phyloP scores from a whole-genome alignment of 2,797 vertebrate species.

The Phoxinus dragarum region DNA sequence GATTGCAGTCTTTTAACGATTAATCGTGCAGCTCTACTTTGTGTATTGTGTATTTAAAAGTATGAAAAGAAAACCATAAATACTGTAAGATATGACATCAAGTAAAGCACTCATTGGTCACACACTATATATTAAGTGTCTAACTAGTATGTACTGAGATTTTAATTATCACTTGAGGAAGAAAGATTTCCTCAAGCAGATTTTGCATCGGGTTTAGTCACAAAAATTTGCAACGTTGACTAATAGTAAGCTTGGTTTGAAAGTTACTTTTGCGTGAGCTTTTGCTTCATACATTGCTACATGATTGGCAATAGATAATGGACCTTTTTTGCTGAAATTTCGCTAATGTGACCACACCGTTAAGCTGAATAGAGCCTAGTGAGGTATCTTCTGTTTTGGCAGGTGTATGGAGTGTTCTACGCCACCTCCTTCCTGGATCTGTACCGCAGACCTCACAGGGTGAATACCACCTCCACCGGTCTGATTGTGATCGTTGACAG shows the following conservation, averaged over 20 bases:
- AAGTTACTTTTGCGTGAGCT: neutral
- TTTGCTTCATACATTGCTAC: neutral
- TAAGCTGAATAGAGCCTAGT: neutral
- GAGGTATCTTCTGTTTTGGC: slow-evolving; percentile 32
- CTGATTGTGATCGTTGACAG: slow-evolving; percentile 83
- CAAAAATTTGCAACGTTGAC: neutral
- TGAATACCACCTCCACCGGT: slow-evolving; percentile 76
- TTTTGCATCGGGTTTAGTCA: neutral
- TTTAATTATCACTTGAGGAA: neutral
- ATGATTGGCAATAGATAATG: neutral
- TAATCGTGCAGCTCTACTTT: neutral
- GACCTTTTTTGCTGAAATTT: neutral
- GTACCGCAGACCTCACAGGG: slow-evolving; percentile 82
- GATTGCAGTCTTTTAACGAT: too few species aligned
- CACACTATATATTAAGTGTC: neutral
- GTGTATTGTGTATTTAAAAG: neutral
- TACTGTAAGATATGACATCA: neutral
- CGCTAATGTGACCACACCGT: neutral
- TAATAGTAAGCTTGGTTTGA: neutral
- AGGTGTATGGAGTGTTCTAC: slow-evolving; percentile 92
- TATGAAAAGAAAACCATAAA: neutral
- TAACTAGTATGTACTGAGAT: neutral
- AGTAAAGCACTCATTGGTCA: neutral
- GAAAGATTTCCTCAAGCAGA: neutral
- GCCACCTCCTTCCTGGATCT: slow-evolving; percentile 94